These are phyloP conservation scores for Limenitis camilla DNA, from an alignment of 2,888 invertebrate genomes.

Conservation along the genomic window DNA sequence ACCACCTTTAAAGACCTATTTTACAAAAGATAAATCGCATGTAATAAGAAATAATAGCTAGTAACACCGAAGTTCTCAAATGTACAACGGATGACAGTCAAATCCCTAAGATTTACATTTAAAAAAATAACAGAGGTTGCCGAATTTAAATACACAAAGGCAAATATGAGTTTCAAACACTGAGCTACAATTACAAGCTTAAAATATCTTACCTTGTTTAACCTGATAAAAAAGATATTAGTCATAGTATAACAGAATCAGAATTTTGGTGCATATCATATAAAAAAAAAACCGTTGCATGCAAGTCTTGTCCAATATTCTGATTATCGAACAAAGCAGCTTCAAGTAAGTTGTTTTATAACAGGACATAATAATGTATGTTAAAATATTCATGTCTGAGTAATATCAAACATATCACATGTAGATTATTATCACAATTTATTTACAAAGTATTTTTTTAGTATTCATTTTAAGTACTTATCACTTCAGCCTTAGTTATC, in stretches of 20 bases:
- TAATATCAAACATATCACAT: no score
- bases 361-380: neutral
- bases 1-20: no score
- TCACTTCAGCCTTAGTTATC: no score
- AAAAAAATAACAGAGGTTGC: slow-evolving; percentile 24
- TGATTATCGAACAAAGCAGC: slow-evolving; percentile 10
- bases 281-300: slow-evolving; percentile 2
- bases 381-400: no score
- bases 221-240: slow-evolving; percentile 61
- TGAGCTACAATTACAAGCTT: slow-evolving; percentile 49
- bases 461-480: no score
- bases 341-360: neutral
- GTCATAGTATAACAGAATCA: slow-evolving; percentile 24
- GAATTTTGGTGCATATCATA: slow-evolving; percentile 17
- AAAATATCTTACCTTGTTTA: slow-evolving; percentile 62
- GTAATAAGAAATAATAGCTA: neutral
- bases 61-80: slow-evolving; percentile 1
- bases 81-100: slow-evolving; percentile 5
- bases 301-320: slow-evolving; percentile 16
- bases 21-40: no score
- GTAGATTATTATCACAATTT: no score
- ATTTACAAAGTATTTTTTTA: no score
- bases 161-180: slow-evolving; percentile 28
- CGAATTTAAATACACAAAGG: no score
- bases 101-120: slow-evolving; percentile 17